These are phyloP conservation scores for Heterotilapia buettikoferi DNA, from an alignment of 2,113 vertebrate species.

Conservation along the genomic window DNA sequence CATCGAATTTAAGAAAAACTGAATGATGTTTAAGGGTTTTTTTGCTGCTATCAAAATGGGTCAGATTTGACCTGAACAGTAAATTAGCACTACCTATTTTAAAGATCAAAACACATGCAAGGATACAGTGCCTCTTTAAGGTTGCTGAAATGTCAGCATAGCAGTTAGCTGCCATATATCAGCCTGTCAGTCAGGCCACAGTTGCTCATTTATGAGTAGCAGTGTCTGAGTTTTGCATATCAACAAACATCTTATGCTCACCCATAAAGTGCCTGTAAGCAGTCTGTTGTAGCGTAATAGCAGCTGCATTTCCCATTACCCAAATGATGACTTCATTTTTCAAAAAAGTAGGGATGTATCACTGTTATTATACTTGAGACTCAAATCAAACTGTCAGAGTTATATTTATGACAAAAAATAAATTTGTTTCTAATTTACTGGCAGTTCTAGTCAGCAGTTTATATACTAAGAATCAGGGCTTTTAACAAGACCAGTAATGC, in stretches of 20 bases:
- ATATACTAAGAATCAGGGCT: neutral
- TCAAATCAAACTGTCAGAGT: neutral
- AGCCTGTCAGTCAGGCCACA: neutral
- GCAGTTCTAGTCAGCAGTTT: neutral
- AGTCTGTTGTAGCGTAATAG: neutral
- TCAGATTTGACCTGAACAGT: neutral
- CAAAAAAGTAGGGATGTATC: neutral
- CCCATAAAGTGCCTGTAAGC: neutral
- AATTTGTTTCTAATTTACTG: neutral
- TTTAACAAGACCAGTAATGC: neutral
- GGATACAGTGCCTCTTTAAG: neutral
- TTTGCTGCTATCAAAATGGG: neutral
- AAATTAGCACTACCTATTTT: neutral
- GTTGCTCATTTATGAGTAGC: neutral
- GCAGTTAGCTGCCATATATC: constrained; percentile 3
- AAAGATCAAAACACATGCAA: neutral
- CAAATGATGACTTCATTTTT: neutral
- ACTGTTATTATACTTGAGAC: neutral
- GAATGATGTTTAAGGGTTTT: neutral
- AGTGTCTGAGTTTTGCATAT: neutral
- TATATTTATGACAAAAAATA: neutral
- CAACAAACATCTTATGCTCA: neutral
- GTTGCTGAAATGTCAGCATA: neutral
- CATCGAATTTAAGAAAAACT: neutral
- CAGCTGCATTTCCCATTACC: neutral